Evolutionary conservation across 1,140 invertebrate species (phyloP).

Genomic region (Hermetia illucens): DNA sequence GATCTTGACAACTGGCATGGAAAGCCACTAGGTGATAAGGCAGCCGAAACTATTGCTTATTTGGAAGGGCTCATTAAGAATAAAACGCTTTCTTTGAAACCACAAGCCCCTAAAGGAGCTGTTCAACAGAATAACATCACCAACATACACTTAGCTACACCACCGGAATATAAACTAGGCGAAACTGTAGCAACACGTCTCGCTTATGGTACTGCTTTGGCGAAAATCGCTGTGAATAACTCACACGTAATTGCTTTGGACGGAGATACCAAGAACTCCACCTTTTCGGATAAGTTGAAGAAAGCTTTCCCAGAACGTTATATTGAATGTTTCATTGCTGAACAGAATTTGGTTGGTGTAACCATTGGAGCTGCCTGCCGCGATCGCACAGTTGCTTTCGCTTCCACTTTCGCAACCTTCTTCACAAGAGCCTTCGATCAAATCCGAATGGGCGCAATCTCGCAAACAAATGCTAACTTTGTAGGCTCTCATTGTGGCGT

Average conservation of each 20-base stretch:
- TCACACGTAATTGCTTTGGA: conserved; percentile 79
- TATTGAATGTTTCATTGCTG: conserved; percentile 97
- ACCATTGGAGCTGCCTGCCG: conserved; percentile 86
- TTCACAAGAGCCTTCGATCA: conserved; percentile 94
- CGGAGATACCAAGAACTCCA: conserved; percentile 97
- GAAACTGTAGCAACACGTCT: conserved; percentile 79
- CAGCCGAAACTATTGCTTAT: conserved; percentile 58
- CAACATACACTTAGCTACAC: conserved; percentile 63
- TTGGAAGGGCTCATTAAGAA: conserved; percentile 52
- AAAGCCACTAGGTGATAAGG: conserved; percentile 78
- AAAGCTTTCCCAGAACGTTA: conserved; percentile 63
- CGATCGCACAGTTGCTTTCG: conserved; percentile 79
- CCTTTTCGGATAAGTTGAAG: conserved; percentile 86
- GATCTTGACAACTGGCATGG: conserved; percentile 95
- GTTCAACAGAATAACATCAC: conserved; percentile 57
- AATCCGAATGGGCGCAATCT: conserved; percentile 98
- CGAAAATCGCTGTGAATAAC: conserved; percentile 77
- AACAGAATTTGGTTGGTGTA: conserved; percentile 95
- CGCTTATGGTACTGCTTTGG: conserved; percentile 88
- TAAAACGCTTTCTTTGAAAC: conserved; percentile 36
- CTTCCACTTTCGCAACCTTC: conserved; percentile 96
- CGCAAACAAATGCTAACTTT: conserved; percentile 95
- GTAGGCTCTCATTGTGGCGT: conserved; percentile 91
- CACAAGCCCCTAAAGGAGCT: conserved; percentile 51
- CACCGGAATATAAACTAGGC: conserved; percentile 72